Conservation (phyloP, 2,888 invertebrate genomes). For the Nipponacmea schrenckii region DNA sequence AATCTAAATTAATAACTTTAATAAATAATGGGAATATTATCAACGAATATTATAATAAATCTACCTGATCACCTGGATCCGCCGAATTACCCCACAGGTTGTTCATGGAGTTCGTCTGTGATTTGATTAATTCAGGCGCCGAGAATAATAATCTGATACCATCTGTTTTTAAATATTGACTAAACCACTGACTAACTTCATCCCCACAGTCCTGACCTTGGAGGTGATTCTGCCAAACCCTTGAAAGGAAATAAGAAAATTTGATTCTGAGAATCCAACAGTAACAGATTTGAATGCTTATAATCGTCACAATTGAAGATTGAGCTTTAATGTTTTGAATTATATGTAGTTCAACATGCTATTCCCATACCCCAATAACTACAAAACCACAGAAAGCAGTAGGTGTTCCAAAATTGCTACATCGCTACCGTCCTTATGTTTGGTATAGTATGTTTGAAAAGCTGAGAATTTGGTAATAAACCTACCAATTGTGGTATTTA, state of each 20-base stretch:
- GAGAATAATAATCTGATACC: slow-evolving; percentile 42
- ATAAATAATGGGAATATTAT: too few relatives aligned
- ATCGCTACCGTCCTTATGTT: background rate
- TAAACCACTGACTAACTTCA: slow-evolving; percentile 52
- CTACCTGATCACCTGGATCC: slow-evolving; percentile 40
- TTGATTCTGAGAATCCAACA: too few relatives aligned
- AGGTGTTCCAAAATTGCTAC: background rate
- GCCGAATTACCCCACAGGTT: slow-evolving; percentile 39
- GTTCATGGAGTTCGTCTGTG: slow-evolving; percentile 17
- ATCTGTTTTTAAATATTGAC: slow-evolving; percentile 40
- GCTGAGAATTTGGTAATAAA: too few relatives aligned
- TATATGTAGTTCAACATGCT: background rate
- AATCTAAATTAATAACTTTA: slow-evolving; percentile 12
- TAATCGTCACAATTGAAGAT: too few relatives aligned
- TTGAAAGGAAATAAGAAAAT: slow-evolving; percentile 17
- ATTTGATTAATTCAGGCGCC: slow-evolving; percentile 33
- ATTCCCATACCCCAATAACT: too few relatives aligned
- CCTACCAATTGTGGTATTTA: too few relatives aligned
- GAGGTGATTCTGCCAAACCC: slow-evolving; percentile 44
- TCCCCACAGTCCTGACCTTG: slow-evolving; percentile 58
- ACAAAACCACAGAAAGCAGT: too few relatives aligned
- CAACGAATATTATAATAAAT: background rate
- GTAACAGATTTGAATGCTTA: too few relatives aligned
- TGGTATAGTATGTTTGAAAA: too few relatives aligned
- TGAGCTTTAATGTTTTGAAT: too few relatives aligned